Percentiles rank a stretch among this genome's conserved stretches.
These are phyloP conservation scores for Motacilla tschutschensis DNA, from an alignment of 2,113 vertebrate genomes.

Conservation along the genomic window DNA sequence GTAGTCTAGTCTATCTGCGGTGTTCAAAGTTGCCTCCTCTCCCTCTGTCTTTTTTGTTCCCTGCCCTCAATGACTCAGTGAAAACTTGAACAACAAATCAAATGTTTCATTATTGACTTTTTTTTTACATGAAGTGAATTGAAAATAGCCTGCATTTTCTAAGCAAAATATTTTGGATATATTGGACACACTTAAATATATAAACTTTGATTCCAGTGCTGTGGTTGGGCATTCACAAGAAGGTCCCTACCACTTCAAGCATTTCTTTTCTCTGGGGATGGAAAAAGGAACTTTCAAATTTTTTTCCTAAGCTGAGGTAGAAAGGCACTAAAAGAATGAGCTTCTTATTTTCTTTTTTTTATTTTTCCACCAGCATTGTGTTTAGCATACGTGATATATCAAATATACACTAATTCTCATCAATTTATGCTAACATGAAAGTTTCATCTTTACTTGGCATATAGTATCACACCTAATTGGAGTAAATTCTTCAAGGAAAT, in stretches of 20 bases:
- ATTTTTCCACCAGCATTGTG: not conserved
- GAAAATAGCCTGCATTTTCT: not conserved
- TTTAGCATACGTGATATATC: not conserved
- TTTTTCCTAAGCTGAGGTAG: not conserved
- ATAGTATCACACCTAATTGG: not conserved
- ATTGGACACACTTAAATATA: not conserved
- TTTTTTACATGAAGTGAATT: not conserved
- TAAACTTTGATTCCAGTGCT: not conserved
- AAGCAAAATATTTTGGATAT: not conserved
- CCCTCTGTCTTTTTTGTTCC: not conserved
- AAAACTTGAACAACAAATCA: not conserved
- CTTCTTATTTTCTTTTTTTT: not conserved
- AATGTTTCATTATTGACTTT: not conserved
- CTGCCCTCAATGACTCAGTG: not conserved
- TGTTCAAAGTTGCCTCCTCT: not conserved
- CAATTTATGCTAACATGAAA: not conserved
- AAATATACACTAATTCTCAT: not conserved
- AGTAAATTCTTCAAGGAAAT: not conserved
- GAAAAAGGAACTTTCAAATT: not conserved
- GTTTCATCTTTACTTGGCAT: not conserved
- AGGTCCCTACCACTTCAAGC: not conserved
- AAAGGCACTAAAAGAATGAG: not conserved
- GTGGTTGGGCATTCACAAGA: not conserved
- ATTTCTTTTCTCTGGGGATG: not conserved
- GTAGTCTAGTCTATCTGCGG: not conserved